Percentiles rank a stretch among this genome's conserved stretches.
These are phyloP conservation scores for Carollia perspicillata DNA, from an alignment of 2,113 vertebrate species.

Conservation along the genomic window DNA sequence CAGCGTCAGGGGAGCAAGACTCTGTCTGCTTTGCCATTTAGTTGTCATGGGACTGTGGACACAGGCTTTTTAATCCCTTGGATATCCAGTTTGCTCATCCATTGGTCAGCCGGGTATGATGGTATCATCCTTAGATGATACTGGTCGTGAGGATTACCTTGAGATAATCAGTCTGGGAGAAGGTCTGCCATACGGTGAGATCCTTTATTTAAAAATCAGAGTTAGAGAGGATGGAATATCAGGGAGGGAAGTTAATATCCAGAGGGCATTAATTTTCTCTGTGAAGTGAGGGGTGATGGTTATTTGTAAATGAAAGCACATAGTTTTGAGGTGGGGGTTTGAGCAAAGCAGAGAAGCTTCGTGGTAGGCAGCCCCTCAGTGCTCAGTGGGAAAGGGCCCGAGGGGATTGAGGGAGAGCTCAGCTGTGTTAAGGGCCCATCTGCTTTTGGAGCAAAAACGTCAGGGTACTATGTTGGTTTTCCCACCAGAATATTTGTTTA, in stretches of 20 bases:
- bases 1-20: neutral
- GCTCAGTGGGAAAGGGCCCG: neutral
- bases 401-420: neutral
- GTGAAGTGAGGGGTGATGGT: neutral
- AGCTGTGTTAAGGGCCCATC: neutral
- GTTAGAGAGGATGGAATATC: neutral
- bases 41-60: neutral
- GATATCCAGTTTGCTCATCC: neutral
- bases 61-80: neutral
- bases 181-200: neutral
- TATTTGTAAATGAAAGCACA: neutral
- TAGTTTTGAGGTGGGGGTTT: neutral
- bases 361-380: neutral
- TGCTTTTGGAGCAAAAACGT: neutral
- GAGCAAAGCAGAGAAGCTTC: neutral
- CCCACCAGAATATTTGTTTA: neutral
- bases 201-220: neutral
- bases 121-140: neutral
- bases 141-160: neutral
- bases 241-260: neutral
- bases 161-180: neutral
- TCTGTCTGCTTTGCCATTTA: neutral
- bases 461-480: neutral
- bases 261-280: neutral
- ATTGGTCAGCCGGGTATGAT: neutral